Conservation (phyloP, 2,797 vertebrate genomes). For the Macrochelys suwanniensis region DNA sequence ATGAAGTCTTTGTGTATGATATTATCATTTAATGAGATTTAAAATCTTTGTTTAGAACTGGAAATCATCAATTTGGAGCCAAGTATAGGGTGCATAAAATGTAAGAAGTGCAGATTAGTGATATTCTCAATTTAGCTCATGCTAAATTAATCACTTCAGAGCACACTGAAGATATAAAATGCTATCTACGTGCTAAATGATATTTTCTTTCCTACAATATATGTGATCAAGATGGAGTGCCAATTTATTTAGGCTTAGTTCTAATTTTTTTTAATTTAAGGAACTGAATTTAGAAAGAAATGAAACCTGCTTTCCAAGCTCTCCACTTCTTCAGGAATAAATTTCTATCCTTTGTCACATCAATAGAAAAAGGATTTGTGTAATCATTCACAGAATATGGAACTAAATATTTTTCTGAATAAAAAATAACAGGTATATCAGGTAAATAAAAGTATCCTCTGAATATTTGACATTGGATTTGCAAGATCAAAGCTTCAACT, state of each 20-base stretch:
- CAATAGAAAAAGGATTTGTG: constrained; percentile 5
- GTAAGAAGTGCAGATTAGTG: constrained; percentile 3
- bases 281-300: not conserved
- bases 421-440: not conserved
- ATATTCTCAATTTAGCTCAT: not conserved
- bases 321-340: not conserved
- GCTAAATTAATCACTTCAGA: constrained; percentile 4
- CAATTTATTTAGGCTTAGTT: not conserved
- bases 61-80: not conserved
- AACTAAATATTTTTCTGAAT: not conserved
- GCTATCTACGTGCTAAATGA: not conserved
- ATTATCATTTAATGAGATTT: too few relatives aligned
- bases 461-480: not conserved
- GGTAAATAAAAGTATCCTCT: not conserved
- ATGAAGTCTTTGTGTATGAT: constrained; percentile 20
- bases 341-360: not conserved
- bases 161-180: not conserved
- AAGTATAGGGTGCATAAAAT: not conserved
- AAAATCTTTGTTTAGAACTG: not conserved
- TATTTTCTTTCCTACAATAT: not conserved
- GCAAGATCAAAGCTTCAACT: not conserved
- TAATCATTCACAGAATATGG: not conserved
- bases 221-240: not conserved
- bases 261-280: not conserved
- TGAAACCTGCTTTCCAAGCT: not conserved